phyloP scores from a whole-genome alignment of 2,113 vertebrate genomes.

The Sorex fumeus region DNA sequence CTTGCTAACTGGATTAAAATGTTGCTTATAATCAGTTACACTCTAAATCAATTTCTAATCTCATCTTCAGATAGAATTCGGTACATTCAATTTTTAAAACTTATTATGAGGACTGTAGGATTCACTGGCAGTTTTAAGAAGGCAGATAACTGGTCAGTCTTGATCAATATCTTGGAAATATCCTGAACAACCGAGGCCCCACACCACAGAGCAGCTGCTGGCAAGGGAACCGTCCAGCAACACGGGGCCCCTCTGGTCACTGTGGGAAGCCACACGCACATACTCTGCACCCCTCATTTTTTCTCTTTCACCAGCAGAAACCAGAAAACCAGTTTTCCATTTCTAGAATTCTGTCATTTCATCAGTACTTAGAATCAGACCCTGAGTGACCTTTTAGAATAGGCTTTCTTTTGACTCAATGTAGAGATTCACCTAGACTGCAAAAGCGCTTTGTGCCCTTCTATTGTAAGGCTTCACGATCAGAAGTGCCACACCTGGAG shows the following conservation, averaged over 20 bases:
- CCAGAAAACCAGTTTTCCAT: neutral
- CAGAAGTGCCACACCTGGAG: neutral
- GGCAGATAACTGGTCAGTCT: neutral
- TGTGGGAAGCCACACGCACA: neutral
- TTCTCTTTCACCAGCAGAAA: neutral
- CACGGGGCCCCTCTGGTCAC: neutral
- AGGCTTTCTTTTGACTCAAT: neutral
- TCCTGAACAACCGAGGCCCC: neutral
- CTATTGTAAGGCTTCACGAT: neutral
- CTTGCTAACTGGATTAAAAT: neutral
- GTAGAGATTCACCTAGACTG: neutral
- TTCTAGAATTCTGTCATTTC: neutral
- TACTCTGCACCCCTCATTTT: neutral
- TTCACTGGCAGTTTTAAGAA: too few species aligned
- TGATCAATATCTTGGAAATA: neutral
- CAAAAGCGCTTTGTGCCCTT: slow-evolving; percentile 1
- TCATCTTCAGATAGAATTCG: slow-evolving; percentile 6
- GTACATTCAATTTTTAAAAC: neutral
- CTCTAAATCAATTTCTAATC: slow-evolving; percentile 5
- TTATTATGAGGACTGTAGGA: too few species aligned
- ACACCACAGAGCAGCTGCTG: neutral
- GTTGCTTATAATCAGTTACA: neutral
- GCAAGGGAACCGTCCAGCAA: neutral
- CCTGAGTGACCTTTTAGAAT: neutral
- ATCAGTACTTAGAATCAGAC: neutral